Base-by-base conservation (phyloP, 2,797 vertebrate species). In the Nyctalus aviator region DNA sequence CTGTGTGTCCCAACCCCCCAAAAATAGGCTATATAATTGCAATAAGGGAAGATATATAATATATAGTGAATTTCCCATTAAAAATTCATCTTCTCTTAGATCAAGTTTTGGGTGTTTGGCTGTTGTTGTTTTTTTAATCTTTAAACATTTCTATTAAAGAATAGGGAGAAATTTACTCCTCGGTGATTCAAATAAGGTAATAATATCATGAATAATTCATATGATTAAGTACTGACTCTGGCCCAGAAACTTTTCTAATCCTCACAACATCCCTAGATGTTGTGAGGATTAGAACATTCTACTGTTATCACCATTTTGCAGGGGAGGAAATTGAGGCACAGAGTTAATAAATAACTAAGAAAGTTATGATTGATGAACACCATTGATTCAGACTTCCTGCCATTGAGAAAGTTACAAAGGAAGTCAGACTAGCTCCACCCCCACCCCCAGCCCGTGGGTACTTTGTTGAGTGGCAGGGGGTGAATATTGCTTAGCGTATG, bases 291-390 rank as follows among this genome's bases (percentile, higher is more conserved):
- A 85, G 27, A 3, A 32, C 7, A 27, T 72, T 71, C 59, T 69
- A 37, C 37, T 88, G 81, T 88, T 32, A 57, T 57, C 50, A 48
- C 27, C 50, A 11, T 57, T 62, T 85, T 71, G 84, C 8, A 79
- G 69, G 68, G 53, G 23, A 83, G 14, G 57, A 96, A 85, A 72
- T 18, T 6, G 68, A 95, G 72, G 5, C 17, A 53, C 0, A 1
- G 30, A 57, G 18, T 75, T 87, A 53, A 64, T 88, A 84, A 88
- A 68, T 88, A 90, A 85, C 6, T 79, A n/a, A 88, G 66, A 64
- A 84, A 37, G 37, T 53, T 64, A 55, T 4, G 20, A 50, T 23
- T 62, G n/a, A 35, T 25, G 59, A 30, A 50, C 1, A 32, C 2
- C 35, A 9, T 7, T 21, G 32, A 59, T 53, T 2, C 17, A 85